A percentile compares a stretch with the other conserved stretches of the same genome.
Conservation (phyloP, 1,140 invertebrate genomes). For the Scaptomyza hsui region DNA sequence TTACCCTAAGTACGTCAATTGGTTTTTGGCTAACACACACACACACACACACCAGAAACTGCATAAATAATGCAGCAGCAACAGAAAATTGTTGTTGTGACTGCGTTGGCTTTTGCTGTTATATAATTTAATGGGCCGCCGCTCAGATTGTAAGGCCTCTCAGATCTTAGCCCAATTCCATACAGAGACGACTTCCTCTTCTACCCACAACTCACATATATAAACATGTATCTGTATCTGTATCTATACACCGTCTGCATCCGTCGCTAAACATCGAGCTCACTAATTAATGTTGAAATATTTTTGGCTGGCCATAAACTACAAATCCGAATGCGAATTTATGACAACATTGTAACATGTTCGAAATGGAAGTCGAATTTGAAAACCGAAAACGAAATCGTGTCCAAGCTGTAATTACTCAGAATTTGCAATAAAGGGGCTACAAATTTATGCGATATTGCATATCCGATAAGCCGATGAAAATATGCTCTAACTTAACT, state of each 20-base stretch:
- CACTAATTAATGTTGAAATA: slow-evolving; percentile 71
- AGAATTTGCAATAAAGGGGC: slow-evolving; percentile 56
- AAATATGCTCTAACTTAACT: slow-evolving; percentile 36
- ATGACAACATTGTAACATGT: slow-evolving; percentile 32
- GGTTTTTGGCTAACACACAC: slow-evolving; percentile 36
- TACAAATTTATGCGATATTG: slow-evolving; percentile 68
- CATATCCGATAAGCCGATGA: slow-evolving; percentile 62
- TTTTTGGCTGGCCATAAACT: slow-evolving; percentile 46
- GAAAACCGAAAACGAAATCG: slow-evolving; percentile 21
- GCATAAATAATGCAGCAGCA: slow-evolving; percentile 76
- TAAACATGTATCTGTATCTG: slow-evolving; percentile 10
- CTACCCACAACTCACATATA: slow-evolving; percentile 32
- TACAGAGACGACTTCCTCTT: slow-evolving; percentile 65
- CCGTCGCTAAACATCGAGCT: slow-evolving; percentile 50
- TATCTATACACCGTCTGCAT: slow-evolving; percentile 40
- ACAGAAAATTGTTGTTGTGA: slow-evolving; percentile 21
- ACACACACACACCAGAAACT: slow-evolving; percentile 38
- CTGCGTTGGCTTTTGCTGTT: slow-evolving; percentile 45
- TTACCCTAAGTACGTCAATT: slow-evolving; percentile 80
- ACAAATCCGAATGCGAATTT: slow-evolving; percentile 50
- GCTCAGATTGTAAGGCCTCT: slow-evolving; percentile 38
- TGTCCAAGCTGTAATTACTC: slow-evolving; percentile 63
- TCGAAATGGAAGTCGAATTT: slow-evolving; percentile 1
- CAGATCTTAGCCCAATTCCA: slow-evolving; percentile 71
- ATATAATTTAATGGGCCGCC: slow-evolving; percentile 75